Evolutionary conservation across 2,888 invertebrate species (phyloP).

Genomic region (Anoncus sp.): DNA sequence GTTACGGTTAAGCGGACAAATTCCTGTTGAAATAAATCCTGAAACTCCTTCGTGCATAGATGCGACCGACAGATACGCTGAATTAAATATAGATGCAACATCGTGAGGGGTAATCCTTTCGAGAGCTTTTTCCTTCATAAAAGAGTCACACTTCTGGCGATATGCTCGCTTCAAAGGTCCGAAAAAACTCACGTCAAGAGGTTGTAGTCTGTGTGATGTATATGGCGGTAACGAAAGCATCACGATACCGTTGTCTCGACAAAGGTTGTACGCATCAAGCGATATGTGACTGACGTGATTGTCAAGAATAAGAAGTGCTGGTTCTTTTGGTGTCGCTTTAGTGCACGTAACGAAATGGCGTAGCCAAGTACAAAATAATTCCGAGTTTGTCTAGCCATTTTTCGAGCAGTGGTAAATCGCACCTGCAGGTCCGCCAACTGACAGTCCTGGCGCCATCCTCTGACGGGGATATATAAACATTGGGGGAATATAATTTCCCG

Average conservation of each 20-base stretch:
- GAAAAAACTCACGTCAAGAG: background rate
- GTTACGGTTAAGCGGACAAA: no score
- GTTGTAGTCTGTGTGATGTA: background rate
- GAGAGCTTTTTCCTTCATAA: no score
- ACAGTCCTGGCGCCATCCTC: background rate
- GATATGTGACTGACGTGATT: background rate
- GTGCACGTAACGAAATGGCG: background rate
- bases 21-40: no score
- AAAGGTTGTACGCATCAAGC: background rate
- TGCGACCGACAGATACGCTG: no score
- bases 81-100: no score
- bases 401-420: background rate
- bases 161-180: background rate
- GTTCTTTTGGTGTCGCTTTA: background rate
- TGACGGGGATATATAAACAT: background rate
- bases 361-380: background rate
- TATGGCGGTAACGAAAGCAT: background rate
- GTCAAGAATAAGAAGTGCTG: background rate
- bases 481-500: constrained; percentile 4
- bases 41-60: no score
- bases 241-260: background rate
- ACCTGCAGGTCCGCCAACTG: background rate
- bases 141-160: background rate
- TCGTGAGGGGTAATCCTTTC: no score
- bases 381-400: background rate